Conservation (phyloP, 2,888 invertebrate genomes). For the Masnerella sp. region DNA sequence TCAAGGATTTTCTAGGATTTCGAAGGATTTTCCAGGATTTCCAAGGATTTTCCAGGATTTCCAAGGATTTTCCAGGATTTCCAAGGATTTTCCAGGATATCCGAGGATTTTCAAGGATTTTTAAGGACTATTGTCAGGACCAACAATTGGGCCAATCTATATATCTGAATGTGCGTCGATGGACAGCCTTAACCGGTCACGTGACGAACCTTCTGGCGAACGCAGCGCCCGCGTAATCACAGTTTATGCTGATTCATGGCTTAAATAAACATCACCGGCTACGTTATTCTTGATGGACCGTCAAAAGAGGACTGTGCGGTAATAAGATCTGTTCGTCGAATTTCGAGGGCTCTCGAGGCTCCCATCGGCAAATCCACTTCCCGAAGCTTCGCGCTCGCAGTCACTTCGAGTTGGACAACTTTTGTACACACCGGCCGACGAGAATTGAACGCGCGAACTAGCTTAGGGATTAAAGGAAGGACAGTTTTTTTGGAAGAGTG, state of each 20-base stretch:
- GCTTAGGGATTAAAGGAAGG: conserved; percentile 39
- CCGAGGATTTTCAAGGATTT: no score
- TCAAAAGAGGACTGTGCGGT: conserved; percentile 65
- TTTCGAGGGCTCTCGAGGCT: conserved; percentile 62
- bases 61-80: no score
- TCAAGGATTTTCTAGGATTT: no score
- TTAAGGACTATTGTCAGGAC: no score
- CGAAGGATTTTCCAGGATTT: no score
- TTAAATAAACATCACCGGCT: conserved; percentile 70
- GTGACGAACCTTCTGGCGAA: conserved; percentile 42
- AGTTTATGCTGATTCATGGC: conserved; percentile 73
- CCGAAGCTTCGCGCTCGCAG: not conserved
- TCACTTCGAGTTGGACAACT: no score
- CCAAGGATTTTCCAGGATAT: no score
- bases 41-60: no score
- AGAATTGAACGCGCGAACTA: conserved; percentile 30
- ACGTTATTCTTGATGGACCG: conserved; percentile 65
- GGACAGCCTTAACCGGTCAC: conserved; percentile 45
- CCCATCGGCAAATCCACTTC: conserved; percentile 60
- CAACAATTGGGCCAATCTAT: no score
- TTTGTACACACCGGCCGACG: no score
- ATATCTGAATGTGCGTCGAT: conserved; percentile 55
- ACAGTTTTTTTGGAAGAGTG: conserved; percentile 43
- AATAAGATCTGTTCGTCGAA: conserved; percentile 64
- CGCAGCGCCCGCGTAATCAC: conserved; percentile 67